Evolutionary conservation across 2,113 vertebrate genomes (phyloP).

Genomic region (Grammomys surdaster): DNA sequence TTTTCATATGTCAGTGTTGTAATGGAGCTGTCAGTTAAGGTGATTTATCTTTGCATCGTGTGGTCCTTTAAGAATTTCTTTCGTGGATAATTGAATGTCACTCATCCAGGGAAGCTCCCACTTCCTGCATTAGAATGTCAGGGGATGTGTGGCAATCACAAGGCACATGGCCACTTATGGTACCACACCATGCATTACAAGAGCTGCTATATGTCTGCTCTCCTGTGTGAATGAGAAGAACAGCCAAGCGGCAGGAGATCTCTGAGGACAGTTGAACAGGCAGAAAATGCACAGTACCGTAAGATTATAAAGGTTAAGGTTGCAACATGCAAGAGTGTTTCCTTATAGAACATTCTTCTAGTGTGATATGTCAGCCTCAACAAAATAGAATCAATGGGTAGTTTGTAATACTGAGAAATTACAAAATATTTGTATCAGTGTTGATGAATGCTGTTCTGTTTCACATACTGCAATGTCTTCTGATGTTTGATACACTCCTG

Average conservation of each 20-base stretch:
- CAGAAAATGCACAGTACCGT: neutral
- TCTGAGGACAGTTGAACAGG: neutral
- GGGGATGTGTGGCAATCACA: neutral
- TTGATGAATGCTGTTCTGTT: neutral
- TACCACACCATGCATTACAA: neutral
- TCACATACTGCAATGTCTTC: neutral
- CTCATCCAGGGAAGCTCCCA: slow-evolving; percentile 73
- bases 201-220: neutral
- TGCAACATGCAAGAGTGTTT: neutral
- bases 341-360: neutral
- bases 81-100: slow-evolving; percentile 84
- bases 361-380: neutral
- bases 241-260: neutral
- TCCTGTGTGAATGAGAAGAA: neutral
- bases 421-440: neutral
- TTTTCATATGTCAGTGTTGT: slow-evolving; percentile 75
- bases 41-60: slow-evolving; percentile 82
- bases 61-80: slow-evolving; percentile 81
- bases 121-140: slow-evolving; percentile 74
- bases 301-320: neutral
- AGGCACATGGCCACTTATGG: slow-evolving; percentile 6
- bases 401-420: neutral
- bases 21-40: slow-evolving; percentile 83
- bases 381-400: neutral
- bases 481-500: neutral